These are phyloP conservation scores for Lophotriccus pileatus DNA, from an alignment of 2,797 vertebrate species.

Conservation along the genomic window DNA sequence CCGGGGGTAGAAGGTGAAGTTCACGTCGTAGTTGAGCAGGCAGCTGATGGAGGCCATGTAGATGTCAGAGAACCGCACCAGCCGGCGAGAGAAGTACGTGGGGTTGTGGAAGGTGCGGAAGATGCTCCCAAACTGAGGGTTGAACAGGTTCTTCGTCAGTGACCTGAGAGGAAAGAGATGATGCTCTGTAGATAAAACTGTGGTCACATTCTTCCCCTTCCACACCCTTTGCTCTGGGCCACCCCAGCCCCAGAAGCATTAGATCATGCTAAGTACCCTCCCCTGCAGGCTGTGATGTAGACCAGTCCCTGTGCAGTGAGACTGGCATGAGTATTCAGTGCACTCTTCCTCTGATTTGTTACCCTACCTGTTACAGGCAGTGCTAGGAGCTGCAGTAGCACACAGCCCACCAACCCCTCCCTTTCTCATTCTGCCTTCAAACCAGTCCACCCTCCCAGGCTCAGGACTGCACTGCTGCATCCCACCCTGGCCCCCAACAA, in stretches of 20 bases:
- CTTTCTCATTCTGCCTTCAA: not conserved
- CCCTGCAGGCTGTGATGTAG: not conserved
- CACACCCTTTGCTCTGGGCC: not conserved
- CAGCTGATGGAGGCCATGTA: conserved; percentile 85
- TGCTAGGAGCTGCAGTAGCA: not conserved
- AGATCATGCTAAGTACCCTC: not conserved
- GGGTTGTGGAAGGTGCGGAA: conserved; percentile 84
- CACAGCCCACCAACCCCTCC: not conserved
- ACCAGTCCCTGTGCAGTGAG: not conserved
- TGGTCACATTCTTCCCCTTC: not conserved
- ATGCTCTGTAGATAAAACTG: not conserved
- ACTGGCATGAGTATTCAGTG: not conserved
- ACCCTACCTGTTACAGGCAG: fast-evolving
- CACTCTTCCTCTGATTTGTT: not conserved
- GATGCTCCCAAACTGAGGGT: conserved; percentile 81
- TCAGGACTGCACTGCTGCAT: not conserved
- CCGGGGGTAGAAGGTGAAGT: conserved; percentile 82
- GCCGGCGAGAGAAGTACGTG: conserved; percentile 79
- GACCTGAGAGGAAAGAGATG: conserved; percentile 59
- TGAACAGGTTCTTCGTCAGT: conserved; percentile 79
- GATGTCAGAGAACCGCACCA: conserved; percentile 81
- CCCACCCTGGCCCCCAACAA: too few species aligned
- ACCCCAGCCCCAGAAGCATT: not conserved
- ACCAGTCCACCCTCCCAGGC: not conserved
- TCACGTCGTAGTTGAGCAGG: conserved; percentile 77